Percentiles rank a stretch among this genome's conserved stretches.
These are phyloP conservation scores for Periophthalmodon schlosseri DNA, from an alignment of 2,113 vertebrate genomes.

Conservation along the genomic window DNA sequence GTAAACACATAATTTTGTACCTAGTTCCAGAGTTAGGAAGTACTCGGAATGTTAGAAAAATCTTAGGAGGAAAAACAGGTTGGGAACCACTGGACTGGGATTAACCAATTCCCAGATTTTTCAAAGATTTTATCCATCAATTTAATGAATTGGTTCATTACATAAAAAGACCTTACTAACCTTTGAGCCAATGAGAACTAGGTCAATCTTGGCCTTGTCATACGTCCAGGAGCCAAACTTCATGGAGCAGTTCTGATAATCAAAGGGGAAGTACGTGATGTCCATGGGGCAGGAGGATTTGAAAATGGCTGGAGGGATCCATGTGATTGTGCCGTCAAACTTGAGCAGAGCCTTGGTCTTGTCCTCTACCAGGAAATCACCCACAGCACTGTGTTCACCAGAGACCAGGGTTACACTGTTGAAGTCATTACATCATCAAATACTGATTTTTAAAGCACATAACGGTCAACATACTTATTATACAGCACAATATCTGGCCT, in stretches of 20 bases:
- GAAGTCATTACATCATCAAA: background rate
- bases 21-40: too few species aligned
- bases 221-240: constrained; percentile 98
- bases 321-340: constrained; percentile 88
- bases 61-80: too few species aligned
- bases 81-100: too few species aligned
- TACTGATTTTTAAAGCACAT: background rate
- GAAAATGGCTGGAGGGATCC: constrained; percentile 92
- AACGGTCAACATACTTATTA: constrained; percentile 84
- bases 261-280: constrained; percentile 96
- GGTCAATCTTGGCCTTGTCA: constrained; percentile 95
- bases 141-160: background rate
- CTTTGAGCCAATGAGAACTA: constrained; percentile 91
- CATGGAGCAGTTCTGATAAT: constrained; percentile 96
- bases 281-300: constrained; percentile 98
- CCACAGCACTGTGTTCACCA: constrained; percentile 82
- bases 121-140: too few species aligned
- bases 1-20: too few species aligned
- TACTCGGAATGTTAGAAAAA: too few species aligned
- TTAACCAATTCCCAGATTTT: too few species aligned
- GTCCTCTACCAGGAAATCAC: constrained; percentile 90
- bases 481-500: constrained; percentile 95
- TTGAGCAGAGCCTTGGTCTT: constrained; percentile 92
- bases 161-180: constrained; percentile 56
- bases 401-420: constrained; percentile 12